These are phyloP conservation scores for Gonatopus flavifemur DNA, from an alignment of 1,140 invertebrate genomes.

Conservation along the genomic window DNA sequence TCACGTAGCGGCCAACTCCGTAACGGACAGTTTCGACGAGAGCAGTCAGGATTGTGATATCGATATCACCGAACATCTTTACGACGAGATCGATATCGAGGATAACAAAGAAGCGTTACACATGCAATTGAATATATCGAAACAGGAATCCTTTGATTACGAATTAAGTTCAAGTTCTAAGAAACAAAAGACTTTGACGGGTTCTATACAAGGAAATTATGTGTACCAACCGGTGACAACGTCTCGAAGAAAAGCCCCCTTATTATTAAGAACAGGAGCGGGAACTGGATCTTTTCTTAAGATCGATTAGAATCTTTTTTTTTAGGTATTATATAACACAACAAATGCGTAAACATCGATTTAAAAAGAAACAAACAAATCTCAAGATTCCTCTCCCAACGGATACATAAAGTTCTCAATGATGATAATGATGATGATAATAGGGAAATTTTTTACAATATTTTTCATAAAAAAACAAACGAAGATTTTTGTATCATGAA, in stretches of 20 bases:
- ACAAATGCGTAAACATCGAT: too few relatives aligned
- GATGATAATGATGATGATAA: too few relatives aligned
- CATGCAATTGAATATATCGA: slow-evolving; percentile 50
- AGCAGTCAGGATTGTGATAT: slow-evolving; percentile 63
- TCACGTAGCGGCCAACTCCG: slow-evolving; percentile 55
- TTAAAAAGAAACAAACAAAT: too few relatives aligned
- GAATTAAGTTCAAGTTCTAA: slow-evolving; percentile 43
- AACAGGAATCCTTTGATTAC: slow-evolving; percentile 41
- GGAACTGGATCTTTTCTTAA: slow-evolving; percentile 43
- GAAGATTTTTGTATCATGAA: too few relatives aligned
- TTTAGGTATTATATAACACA: not conserved
- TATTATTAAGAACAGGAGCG: slow-evolving; percentile 39
- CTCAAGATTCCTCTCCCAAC: too few relatives aligned
- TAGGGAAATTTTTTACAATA: too few relatives aligned
- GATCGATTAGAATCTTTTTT: slow-evolving; percentile 46
- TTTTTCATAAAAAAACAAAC: too few relatives aligned
- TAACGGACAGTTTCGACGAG: slow-evolving; percentile 60
- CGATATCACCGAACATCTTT: slow-evolving; percentile 52
- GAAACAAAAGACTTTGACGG: slow-evolving; percentile 47
- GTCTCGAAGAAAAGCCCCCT: slow-evolving; percentile 49
- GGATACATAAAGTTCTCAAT: too few relatives aligned
- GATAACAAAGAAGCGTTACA: slow-evolving; percentile 56
- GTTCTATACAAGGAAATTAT: slow-evolving; percentile 51
- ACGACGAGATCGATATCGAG: slow-evolving; percentile 61
- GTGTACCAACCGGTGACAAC: slow-evolving; percentile 52